Base-by-base conservation (phyloP, 2,113 vertebrate genomes). In the Bos javanicus region DNA sequence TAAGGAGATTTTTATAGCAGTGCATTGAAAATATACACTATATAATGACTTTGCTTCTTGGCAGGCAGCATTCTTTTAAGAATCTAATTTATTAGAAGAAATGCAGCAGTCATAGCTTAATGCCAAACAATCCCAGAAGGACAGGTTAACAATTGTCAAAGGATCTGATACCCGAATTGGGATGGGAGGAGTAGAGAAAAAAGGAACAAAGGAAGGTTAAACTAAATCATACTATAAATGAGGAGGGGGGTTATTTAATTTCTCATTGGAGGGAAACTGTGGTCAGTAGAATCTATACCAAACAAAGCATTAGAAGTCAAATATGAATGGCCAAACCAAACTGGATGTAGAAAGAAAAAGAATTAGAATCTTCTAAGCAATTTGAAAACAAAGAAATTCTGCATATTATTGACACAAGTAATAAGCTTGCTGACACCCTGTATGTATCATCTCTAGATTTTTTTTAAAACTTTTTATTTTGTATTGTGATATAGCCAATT, bases 41-140 rank as follows among this genome's bases (percentile, higher is more conserved):
- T 83, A 92, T 96, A 96, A 97, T 74, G 85, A 93, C 80, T 94
- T 86, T 88, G 94, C 54, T 97, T 78, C 50, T 74, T 92, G 95
- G 95, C 52, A 98, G 94, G 88, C 48, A 95, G 85, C 17, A 28
- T 64, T 94, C 89, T 91, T 87, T 76, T 88, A 86, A 88, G 98
- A 97, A 96, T 88, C 71, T 95, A 94, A 96, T 95, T 96, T 96
- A 97, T 97, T 96, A 91, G 62, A 92, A 91, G 92, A 94, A 94
- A 97, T 93, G 83, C 6, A 87, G 94, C 33, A 67, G 52, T 36
- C 67, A 85, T 3, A 95, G 64, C 46, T 97, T 90, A 71, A 85
- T 95, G 91, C 78, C 59, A 91, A 96, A 96, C 6, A 59, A 87
- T 93, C 52, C 96, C 71, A 93, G 80, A 83, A n/a, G 82, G 85